Evolutionary conservation across 2,797 vertebrate genomes (phyloP), one percentile per base, ranked within the genome.

Genomic region (Sternarchorhynchus goeldii): DNA sequence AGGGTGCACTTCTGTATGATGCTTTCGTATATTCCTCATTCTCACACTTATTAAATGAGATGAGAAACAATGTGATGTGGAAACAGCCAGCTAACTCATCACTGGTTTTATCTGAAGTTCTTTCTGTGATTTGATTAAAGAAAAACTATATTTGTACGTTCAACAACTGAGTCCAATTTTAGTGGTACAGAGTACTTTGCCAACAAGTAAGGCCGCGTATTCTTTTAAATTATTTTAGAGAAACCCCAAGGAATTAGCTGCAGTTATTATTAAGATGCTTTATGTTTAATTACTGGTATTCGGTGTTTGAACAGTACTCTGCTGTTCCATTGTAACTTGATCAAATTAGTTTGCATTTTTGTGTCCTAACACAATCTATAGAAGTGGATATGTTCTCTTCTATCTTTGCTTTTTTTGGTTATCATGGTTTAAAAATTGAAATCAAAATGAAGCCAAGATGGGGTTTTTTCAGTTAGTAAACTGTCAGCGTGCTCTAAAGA

Each of bases 71-170:
- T 31, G 34, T 66, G 36, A 72, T 50, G 53, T 59, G 74, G 73
- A 36, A 71, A 65, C 31, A 55, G 59, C 21, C 63, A 76, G 73
- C 62, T 39, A 66, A 70, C 2, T 17, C 21, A n/a, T 76, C 79
- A 80, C 32, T 31, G 41, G 60, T 66, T 76, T 72, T 50, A 76
- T 59, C 66, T 78, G 72, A 78, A 78, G 73, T 82, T 76, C 63
- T 32, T 50, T 31, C 74, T 69, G 78, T 76, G 64, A 68, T 74
- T 41, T 36, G 74, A 73, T 73, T 25, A 79, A 79, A 80, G 64
- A 5, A 20, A 79, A 53, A 55, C 45, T 73, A 66, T 65, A 65
- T 78, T 71, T 78, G 76, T 21, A 41, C 76, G 75, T 79, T 68
- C 65, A 73, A 71, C 76, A 25, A 39, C 66, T 63, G 77, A 63